phyloP scores from a whole-genome alignment of 2,113 vertebrate genomes.

The Scalopus aquaticus region DNA sequence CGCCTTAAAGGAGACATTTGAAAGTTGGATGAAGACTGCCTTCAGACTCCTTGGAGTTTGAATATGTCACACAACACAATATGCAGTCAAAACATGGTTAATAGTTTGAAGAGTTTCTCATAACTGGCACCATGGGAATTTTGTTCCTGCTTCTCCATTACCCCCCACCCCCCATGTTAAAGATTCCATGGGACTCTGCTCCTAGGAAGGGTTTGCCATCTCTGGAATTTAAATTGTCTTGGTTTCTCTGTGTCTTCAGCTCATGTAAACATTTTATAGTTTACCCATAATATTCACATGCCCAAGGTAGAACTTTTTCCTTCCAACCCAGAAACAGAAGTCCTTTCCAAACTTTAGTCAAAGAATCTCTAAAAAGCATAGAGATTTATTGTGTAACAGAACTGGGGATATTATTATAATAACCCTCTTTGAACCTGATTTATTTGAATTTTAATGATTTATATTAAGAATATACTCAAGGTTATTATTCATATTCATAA shows the following conservation, averaged over 20 bases:
- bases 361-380: background rate
- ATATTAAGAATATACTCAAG: background rate
- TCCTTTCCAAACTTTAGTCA: constrained; percentile 2
- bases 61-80: background rate
- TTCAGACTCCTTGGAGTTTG: background rate
- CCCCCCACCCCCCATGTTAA: background rate
- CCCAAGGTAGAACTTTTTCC: background rate
- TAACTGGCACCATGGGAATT: background rate
- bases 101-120: background rate
- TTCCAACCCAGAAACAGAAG: background rate
- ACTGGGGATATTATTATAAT: background rate
- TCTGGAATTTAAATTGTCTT: background rate
- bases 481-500: background rate
- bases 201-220: background rate
- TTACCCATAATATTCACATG: background rate
- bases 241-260: background rate
- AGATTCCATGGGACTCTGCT: background rate
- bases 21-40: background rate
- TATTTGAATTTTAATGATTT: background rate
- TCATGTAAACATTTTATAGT: background rate
- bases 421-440: background rate
- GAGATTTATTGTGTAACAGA: background rate
- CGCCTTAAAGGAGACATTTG: background rate
- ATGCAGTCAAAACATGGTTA: background rate
- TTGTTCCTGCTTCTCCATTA: background rate